Evolutionary conservation across 2,888 invertebrate genomes (phyloP).

Genomic region (Sarcophaga carnaria): DNA sequence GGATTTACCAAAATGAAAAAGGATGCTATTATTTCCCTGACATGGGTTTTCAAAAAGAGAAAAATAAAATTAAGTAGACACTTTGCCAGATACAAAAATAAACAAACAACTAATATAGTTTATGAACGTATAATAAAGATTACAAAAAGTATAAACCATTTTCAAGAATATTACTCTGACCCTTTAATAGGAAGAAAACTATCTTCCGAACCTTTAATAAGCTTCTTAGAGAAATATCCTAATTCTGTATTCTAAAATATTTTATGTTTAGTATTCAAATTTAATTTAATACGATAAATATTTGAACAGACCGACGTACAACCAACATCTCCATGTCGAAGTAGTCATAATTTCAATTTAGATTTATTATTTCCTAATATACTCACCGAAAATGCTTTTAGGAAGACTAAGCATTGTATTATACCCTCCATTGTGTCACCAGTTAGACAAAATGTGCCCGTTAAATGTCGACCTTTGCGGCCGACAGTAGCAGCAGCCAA

Average conservation of each 20-base stretch:
- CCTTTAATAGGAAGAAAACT: too few species aligned
- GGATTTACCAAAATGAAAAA: constrained; percentile 7
- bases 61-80: constrained; percentile 28
- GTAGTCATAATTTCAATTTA: neutral
- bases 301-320: too few species aligned
- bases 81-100: constrained; percentile 6
- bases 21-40: constrained; percentile 17
- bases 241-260: too few species aligned
- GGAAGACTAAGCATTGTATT: constrained; percentile 95
- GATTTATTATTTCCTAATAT: neutral
- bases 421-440: constrained; percentile 97
- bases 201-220: too few species aligned
- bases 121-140: neutral
- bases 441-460: constrained; percentile 93
- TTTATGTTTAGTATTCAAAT: too few species aligned
- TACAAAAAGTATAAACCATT: neutral
- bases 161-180: too few species aligned
- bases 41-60: constrained; percentile 14
- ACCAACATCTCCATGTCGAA: neutral
- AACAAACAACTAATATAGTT: neutral
- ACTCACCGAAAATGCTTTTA: constrained; percentile 96
- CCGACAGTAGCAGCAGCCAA: constrained; percentile 87
- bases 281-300: too few species aligned
- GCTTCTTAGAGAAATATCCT: too few species aligned
- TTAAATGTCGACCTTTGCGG: constrained; percentile 91